Conservation (phyloP, 2,797 vertebrate genomes). For the Schizopygopsis malacanthus region DNA sequence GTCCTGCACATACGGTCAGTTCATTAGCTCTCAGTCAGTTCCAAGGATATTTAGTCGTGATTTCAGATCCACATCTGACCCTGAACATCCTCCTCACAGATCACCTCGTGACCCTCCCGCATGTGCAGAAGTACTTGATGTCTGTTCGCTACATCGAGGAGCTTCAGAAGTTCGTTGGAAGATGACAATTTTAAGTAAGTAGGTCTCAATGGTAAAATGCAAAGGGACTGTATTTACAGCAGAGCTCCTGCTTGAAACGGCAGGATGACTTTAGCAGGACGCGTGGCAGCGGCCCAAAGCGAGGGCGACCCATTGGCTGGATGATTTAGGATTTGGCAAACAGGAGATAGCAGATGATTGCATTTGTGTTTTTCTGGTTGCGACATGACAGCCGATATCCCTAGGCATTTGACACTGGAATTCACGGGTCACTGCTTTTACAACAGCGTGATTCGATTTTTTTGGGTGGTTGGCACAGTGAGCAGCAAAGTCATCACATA, state of each 20-base stretch:
- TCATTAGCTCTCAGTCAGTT: neutral
- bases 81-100: slow-evolving; percentile 72
- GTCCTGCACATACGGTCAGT: slow-evolving; percentile 91
- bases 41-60: neutral
- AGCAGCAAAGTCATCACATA: slow-evolving; percentile 21
- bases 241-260: neutral
- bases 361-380: neutral
- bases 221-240: neutral
- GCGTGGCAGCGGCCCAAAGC: neutral
- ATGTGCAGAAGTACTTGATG: slow-evolving; percentile 94
- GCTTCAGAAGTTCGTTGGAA: slow-evolving; percentile 96
- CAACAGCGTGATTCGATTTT: slow-evolving; percentile 11
- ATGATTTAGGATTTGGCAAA: slow-evolving; percentile 25
- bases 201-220: neutral
- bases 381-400: neutral
- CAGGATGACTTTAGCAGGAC: slow-evolving; percentile 46
- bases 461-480: slow-evolving; percentile 37
- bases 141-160: slow-evolving; percentile 96
- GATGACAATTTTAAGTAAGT: slow-evolving; percentile 97
- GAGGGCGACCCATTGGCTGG: slow-evolving; percentile 7
- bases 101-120: slow-evolving; percentile 87
- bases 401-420: neutral
- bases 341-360: slow-evolving; percentile 26
- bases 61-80: neutral
- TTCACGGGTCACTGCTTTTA: slow-evolving; percentile 22